Evolutionary conservation across 2,888 invertebrate genomes (phyloP), one percentile per base, ranked within the genome.

Genomic region (Synergus itoensis): DNA sequence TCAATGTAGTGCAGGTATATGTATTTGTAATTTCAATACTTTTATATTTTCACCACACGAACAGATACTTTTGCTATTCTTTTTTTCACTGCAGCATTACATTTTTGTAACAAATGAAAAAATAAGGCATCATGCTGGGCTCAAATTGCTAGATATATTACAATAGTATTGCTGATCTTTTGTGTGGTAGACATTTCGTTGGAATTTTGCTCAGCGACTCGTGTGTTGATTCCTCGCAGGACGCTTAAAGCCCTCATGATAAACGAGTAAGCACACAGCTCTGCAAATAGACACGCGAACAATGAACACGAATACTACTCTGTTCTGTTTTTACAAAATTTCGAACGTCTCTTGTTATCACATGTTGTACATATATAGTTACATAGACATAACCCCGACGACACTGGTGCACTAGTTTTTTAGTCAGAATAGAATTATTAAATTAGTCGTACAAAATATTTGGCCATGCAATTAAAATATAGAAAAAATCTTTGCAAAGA

Each of bases 161-260:
- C 53, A 73, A 85, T 85, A 87, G 84, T 87, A 82, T 84, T 84
- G 86, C 87, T 87, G 86, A 87, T 85, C 85, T 84, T 84, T 84
- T 89, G 89, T 89, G 88, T 88, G 81, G 88, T 88, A 88, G 88
- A 87, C 85, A 82, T 85, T 84, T 84, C 80, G 84, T 87, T 88
- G 87, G 81, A 85, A 81, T 84, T 84, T 82, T 80, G 76, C 76
- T 76, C 76, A 43, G 76, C 76, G 76, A 62, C 28, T 63, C 62
- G 76, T 76, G 76, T 76, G 76, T 62, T 63, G 63, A 76, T 63
- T 76, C 62, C 76, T 63, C 63, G 60, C 76, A 76, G 76, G 76
- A 63, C 76, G 76, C 62, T 43, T 63, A 63, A 57, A 40, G 40
- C 73, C 73, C 73, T 73, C 73, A 73, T 53, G 73, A 73, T 73